Evolutionary conservation across 2,888 invertebrate genomes (phyloP), one percentile per base, ranked within the genome.

Genomic region (Philereme transversata): DNA sequence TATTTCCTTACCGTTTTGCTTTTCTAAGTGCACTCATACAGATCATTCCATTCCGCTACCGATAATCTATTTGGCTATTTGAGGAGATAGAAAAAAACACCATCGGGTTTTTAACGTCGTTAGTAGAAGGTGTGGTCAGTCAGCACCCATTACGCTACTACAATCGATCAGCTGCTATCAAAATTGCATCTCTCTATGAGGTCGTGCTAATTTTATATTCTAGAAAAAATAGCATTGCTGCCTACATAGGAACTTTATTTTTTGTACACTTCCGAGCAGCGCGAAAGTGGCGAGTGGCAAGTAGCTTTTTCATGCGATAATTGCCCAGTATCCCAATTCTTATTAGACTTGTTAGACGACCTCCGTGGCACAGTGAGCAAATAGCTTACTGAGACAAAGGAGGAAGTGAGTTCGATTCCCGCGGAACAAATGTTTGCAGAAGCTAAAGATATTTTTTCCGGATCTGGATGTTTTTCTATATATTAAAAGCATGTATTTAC

Each of bases 181-280:
- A 51, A 51, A 55, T 60, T 55, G 51, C 60, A 55, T 55, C 36
- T 60, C 36, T 38, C 33, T 40, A 60, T 46, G 49, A 44, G 49
- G 40, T 41, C 45, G 35, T 51, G 54, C 54, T 55, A 60, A 60
- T 55, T 60, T 44, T 46, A 8, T 60, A 55, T 62, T 55, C 51
- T 55, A 62, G 57, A 58, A 62, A 62, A 51, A 44, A 62, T 33
- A 10, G 22, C 46, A 44, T 56, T 60, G 35, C 47, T 56, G 35
- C 46, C 33, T 44, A 43, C 51, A 51, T 55, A 22, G 22, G 22
- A 2, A 48, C 38, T 54, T 61, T 50, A 43, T 46, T 54, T 55
- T 44, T n/a, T 7, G 8, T 40, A 40, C 4, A 40, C 40, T 40
- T 40, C 40, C 40, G 40, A 6, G 40, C 40, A 40, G 6, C 3